phyloP scores from a whole-genome alignment of 2,888 invertebrate species.

The Pseudolycoriella hygida region DNA sequence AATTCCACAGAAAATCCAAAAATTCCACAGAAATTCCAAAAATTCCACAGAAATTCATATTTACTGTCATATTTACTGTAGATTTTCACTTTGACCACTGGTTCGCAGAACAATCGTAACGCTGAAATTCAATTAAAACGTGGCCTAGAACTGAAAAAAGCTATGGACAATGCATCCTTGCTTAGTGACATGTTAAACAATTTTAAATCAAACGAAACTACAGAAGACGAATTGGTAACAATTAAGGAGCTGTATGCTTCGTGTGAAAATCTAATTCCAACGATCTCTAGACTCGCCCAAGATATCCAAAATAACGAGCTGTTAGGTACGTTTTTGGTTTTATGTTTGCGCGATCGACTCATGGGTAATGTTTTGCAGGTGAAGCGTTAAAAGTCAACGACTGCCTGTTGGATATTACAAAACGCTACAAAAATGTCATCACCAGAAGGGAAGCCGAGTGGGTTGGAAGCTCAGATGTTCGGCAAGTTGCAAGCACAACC shows the following conservation, averaged over 20 bases:
- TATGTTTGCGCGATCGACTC: no score
- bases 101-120: conserved; percentile 59
- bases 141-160: conserved; percentile 64
- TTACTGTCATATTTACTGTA: no score
- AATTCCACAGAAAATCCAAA: no score
- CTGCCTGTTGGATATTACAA: background rate
- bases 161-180: conserved; percentile 65
- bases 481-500: background rate
- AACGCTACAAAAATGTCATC: background rate
- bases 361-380: conserved; percentile 28
- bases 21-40: no score
- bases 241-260: conserved; percentile 70
- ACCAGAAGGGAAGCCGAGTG: background rate
- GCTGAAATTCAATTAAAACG: conserved; percentile 58
- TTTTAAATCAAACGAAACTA: conserved; percentile 42
- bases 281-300: conserved; percentile 24
- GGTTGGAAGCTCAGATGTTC: background rate
- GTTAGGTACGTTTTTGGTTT: background rate
- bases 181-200: conserved; percentile 63
- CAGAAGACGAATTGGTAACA: conserved; percentile 55
- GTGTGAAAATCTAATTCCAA: conserved; percentile 55
- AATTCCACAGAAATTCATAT: no score
- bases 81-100: no score
- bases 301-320: conserved; percentile 2
- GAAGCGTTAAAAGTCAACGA: conserved; percentile 4